Conservation (phyloP, 2,113 vertebrate species). For the Spheniscus mendiculus region DNA sequence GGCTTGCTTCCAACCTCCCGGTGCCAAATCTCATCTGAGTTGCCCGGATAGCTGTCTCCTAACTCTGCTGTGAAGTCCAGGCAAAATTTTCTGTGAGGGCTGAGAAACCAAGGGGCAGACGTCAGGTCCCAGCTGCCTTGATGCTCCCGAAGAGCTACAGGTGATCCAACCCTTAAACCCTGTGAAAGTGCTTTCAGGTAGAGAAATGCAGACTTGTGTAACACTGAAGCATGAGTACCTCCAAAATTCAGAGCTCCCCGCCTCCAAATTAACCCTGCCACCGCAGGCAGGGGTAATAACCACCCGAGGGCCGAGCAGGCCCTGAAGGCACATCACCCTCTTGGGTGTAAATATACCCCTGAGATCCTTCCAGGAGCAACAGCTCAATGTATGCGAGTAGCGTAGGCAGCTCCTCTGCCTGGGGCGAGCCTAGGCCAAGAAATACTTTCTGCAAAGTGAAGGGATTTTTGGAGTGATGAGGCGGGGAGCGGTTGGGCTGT, state of each 20-base stretch:
- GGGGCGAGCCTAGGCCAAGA: background rate
- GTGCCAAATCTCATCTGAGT: background rate
- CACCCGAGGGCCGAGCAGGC: fast-evolving
- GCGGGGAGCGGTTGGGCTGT: background rate
- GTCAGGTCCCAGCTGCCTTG: background rate
- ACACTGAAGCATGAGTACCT: background rate
- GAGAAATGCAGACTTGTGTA: background rate
- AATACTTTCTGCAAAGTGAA: background rate
- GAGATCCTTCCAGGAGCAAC: background rate
- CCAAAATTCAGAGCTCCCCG: background rate
- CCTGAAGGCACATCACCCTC: background rate
- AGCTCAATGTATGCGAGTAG: no score
- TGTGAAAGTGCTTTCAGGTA: background rate
- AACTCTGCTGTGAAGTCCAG: background rate
- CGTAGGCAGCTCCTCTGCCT: background rate
- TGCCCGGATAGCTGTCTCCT: background rate
- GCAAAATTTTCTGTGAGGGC: background rate
- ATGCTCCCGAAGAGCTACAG: background rate
- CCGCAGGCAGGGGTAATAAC: background rate
- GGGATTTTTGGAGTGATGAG: background rate
- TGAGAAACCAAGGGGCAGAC: background rate
- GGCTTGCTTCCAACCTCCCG: background rate
- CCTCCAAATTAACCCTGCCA: background rate
- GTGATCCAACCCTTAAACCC: background rate
- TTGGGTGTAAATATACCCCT: background rate